phyloP scores from a whole-genome alignment of 2,113 vertebrate species.

The Callipepla californica region DNA sequence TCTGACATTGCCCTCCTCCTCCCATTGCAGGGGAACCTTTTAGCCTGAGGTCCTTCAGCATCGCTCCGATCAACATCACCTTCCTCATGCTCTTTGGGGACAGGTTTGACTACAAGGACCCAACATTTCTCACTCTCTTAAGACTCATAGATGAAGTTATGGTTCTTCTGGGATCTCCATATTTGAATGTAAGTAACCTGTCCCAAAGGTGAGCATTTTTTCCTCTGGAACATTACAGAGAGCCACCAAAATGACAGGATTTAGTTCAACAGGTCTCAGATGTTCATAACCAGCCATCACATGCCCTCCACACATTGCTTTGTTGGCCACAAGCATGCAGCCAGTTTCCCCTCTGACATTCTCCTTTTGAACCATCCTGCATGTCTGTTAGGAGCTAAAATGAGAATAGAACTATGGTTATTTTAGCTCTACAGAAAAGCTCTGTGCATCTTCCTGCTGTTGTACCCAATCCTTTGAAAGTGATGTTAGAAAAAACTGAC shows the following conservation, averaged over 20 bases:
- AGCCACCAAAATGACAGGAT: not conserved
- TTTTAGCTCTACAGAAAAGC: not conserved
- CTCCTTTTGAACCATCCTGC: not conserved
- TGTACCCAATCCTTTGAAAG: not conserved
- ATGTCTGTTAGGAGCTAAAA: not conserved
- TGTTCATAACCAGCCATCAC: not conserved
- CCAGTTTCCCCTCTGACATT: not conserved
- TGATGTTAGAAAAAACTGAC: not conserved
- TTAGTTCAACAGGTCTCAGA: not conserved
- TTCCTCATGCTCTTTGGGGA: constrained; percentile 78
- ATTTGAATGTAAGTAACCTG: constrained; percentile 72
- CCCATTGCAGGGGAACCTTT: constrained; percentile 69
- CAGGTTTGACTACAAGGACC: constrained; percentile 79
- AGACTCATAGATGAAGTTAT: constrained; percentile 80
- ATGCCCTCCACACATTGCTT: rapidly evolving
- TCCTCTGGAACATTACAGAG: rapidly evolving
- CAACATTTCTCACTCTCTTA: constrained; percentile 73
- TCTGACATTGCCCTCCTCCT: not conserved
- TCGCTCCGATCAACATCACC: constrained; percentile 80
- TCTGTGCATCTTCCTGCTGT: not conserved
- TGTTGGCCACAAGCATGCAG: not conserved
- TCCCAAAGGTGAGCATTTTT: not conserved
- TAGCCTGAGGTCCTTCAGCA: constrained; percentile 69
- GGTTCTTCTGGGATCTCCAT: constrained; percentile 77
- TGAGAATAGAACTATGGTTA: not conserved